Evolutionary conservation across 2,113 vertebrate genomes (phyloP).

Genomic region (human (Homo sapiens)): DNA sequence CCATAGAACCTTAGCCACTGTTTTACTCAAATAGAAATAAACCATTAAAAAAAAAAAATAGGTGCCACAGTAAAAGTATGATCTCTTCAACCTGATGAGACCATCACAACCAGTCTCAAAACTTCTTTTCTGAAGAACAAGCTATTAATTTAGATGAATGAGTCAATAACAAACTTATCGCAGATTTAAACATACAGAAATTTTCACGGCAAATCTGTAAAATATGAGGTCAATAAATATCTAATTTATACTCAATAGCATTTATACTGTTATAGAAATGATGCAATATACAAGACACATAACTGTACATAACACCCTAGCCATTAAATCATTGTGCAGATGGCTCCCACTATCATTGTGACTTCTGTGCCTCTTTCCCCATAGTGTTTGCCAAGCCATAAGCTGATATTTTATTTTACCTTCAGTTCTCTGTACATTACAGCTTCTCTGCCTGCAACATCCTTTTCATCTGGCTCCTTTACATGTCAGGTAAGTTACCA

Average conservation of each 20-base stretch:
- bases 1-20: background rate
- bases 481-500: background rate
- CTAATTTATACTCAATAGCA: conserved; percentile 9
- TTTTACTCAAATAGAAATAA: conserved; percentile 29
- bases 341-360: background rate
- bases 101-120: background rate
- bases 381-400: background rate
- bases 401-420: background rate
- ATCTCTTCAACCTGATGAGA: background rate
- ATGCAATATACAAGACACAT: background rate
- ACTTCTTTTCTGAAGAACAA: background rate
- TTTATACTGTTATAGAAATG: background rate
- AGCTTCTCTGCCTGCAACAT: background rate
- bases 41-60: background rate
- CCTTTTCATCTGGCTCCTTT: background rate
- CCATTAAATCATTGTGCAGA: background rate
- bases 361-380: background rate
- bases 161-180: background rate
- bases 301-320: background rate
- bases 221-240: background rate
- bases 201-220: background rate
- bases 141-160: background rate
- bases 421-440: background rate
- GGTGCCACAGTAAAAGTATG: background rate
- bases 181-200: background rate